Conservation (phyloP, 2,888 invertebrate genomes). For the Nysson spinosus region DNA sequence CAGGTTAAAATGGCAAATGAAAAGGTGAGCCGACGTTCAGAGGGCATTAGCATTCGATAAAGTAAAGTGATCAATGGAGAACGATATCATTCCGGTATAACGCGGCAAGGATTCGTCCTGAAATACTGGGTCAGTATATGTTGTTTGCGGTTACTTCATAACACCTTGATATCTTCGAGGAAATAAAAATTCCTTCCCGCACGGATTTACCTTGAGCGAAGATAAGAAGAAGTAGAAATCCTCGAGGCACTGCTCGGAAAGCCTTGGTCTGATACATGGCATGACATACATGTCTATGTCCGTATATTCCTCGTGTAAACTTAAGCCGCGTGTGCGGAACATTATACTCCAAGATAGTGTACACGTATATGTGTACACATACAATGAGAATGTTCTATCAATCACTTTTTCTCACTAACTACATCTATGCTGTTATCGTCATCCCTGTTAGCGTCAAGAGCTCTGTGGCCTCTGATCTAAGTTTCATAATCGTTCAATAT, state of each 20-base stretch:
- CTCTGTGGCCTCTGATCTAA: too few relatives aligned
- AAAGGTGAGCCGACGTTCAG: too few relatives aligned
- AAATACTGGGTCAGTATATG: constrained; percentile 46
- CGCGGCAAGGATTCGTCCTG: constrained; percentile 32
- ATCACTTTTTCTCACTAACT: too few relatives aligned
- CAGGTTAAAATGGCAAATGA: too few relatives aligned
- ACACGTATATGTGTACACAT: constrained; percentile 27
- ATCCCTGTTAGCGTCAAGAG: too few relatives aligned
- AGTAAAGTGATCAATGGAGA: too few relatives aligned
- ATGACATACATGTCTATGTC: constrained; percentile 6
- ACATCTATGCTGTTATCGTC: too few relatives aligned
- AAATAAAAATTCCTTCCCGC: constrained; percentile 8
- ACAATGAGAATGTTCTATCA: too few relatives aligned
- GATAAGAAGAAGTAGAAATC: constrained; percentile 45
- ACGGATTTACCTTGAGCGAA: constrained; percentile 38
- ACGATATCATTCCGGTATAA: too few relatives aligned
- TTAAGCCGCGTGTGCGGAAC: background rate
- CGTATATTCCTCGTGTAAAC: background rate
- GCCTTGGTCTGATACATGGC: constrained; percentile 39
- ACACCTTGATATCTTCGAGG: constrained; percentile 9
- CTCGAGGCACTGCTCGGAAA: constrained; percentile 37
- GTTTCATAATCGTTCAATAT: too few relatives aligned
- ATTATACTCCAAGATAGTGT: constrained; percentile 11
- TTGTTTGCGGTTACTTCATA: constrained; percentile 4
- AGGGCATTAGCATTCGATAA: too few relatives aligned